Conservation (phyloP, 2,113 vertebrate genomes). For the Istiophorus platypterus region DNA sequence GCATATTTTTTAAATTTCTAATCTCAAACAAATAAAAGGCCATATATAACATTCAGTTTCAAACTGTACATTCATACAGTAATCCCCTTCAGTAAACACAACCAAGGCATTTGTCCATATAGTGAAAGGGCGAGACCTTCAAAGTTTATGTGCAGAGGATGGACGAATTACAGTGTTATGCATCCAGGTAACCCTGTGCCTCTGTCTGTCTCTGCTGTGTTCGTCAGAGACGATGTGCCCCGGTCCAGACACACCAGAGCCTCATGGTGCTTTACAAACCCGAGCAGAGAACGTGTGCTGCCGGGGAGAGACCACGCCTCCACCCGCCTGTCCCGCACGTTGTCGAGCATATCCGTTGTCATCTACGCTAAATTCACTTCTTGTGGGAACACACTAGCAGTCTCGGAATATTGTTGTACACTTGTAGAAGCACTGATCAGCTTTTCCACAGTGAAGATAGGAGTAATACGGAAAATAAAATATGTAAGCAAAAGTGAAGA, state of each 20-base stretch:
- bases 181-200: background rate
- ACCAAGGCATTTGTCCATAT: background rate
- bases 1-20: background rate
- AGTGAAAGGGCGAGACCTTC: background rate
- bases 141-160: background rate
- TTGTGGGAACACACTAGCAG: background rate
- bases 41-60: background rate
- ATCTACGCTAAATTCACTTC: slow-evolving; percentile 7
- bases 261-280: slow-evolving; percentile 6
- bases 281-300: slow-evolving; percentile 55
- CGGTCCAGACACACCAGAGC: background rate
- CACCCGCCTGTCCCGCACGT: slow-evolving; percentile 52
- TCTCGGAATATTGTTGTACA: background rate
- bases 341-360: slow-evolving; percentile 30
- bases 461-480: too few species aligned
- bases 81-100: background rate
- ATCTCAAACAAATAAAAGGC: background rate
- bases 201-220: background rate
- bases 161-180: slow-evolving; percentile 2
- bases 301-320: slow-evolving; percentile 34
- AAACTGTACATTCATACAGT: background rate
- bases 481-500: too few species aligned
- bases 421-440: background rate
- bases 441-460: too few species aligned
- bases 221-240: background rate